These are phyloP conservation scores for Tachina grossa DNA, from an alignment of 2,888 invertebrate species.

Conservation along the genomic window DNA sequence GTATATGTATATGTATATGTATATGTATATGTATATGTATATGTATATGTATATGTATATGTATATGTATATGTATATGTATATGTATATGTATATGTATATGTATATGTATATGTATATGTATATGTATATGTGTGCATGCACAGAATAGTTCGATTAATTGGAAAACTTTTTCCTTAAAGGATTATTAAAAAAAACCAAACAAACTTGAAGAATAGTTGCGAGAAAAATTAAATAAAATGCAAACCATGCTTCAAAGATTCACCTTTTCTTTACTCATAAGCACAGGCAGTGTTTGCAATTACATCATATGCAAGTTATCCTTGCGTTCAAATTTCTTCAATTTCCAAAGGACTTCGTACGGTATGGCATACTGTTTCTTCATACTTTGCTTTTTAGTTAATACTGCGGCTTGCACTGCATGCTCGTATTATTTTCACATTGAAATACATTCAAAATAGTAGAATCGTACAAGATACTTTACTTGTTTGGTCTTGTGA, in stretches of 20 bases:
- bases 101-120: neutral
- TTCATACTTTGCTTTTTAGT: conserved; percentile 43
- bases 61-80: neutral
- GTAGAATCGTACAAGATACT: conserved; percentile 13
- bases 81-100: neutral
- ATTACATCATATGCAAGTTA: neutral
- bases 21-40: neutral
- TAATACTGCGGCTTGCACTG: conserved; percentile 53
- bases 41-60: neutral
- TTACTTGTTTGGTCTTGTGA: conserved; percentile 54
- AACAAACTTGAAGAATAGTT: neutral
- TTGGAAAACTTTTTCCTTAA: conserved; percentile 72
- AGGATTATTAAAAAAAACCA: neutral
- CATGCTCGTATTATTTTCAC: conserved; percentile 49
- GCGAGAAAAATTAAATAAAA: neutral
- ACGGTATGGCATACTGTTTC: neutral
- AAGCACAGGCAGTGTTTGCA: neutral
- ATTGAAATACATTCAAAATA: conserved; percentile 52
- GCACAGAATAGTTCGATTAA: conserved; percentile 71
- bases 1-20: neutral
- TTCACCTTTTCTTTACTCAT: neutral
- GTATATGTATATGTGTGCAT: neutral
- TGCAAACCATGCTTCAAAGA: conserved; percentile 11
- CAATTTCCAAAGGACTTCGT: neutral
- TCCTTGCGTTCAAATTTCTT: neutral